Evolutionary conservation across 2,797 vertebrate genomes (phyloP), one percentile per base, ranked within the genome.

Genomic region (Crocidura indochinensis): DNA sequence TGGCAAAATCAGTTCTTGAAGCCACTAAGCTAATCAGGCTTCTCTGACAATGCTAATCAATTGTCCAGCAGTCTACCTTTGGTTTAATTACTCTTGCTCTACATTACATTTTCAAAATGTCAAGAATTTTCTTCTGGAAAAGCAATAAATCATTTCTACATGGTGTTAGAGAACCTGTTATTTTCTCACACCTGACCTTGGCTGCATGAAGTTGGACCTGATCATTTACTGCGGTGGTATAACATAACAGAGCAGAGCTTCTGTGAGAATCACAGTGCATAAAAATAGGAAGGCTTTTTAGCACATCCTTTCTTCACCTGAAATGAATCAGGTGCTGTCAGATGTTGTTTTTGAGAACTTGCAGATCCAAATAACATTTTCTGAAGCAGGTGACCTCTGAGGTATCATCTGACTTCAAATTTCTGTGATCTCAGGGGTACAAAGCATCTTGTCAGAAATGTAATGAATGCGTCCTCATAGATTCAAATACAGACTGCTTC

Each of bases 61-160:
- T 98, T 97, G 97, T 98, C 97, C 96, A 91, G 95, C 49, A 0
- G 67, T 94, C 97, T 96, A 76, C 95, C 97, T 97, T 97, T 96
- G 96, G 94, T 94, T 98, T 98, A 98, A 98, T 98, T 98, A 97
- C 97, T 97, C 95, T 96, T 96, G 95, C 96, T 93, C 95, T 96
- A 81, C 93, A 96, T 96, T 97, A 96, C 94, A 95, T 97, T 97
- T 97, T 97, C 94, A 96, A 98, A 98, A 98, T 98, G 98, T 97
- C 97, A 98, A 97, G 97, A 96, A 96, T 97, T 94, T 87, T 97
- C 95, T 95, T 97, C 94, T 95, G 94, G 95, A 96, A 97, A 96
- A 91, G 97, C 94, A 97, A 97, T 98, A 98, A 98, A 98, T 98
- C 98, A 98, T 96, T 95, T 96, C 95, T 93, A 86, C 87, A n/a